Evolutionary conservation across 2,113 vertebrate genomes (phyloP).

Genomic region (Chrysochloris asiatica): DNA sequence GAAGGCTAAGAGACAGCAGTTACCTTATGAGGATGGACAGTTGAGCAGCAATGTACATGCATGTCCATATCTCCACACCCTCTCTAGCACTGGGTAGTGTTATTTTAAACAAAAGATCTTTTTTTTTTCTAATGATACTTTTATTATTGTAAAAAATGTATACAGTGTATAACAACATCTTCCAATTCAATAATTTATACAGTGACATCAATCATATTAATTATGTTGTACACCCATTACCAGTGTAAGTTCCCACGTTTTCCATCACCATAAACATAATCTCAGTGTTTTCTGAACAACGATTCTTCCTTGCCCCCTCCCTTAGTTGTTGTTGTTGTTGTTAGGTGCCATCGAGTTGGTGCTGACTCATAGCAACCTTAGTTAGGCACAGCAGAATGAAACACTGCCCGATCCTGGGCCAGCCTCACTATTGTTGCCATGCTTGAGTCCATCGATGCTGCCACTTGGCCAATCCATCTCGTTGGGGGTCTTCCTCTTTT

Average conservation of each 20-base stretch:
- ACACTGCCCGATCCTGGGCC: too few relatives aligned
- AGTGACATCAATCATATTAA: background rate
- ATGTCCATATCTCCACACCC: background rate
- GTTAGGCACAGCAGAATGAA: too few relatives aligned
- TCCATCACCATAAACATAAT: background rate
- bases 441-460: too few relatives aligned
- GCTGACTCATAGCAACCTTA: too few relatives aligned
- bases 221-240: background rate
- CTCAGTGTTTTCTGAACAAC: background rate
- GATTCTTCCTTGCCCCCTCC: background rate
- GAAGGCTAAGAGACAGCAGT: background rate
- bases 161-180: background rate
- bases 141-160: background rate
- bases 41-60: accelerated
- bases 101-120: background rate
- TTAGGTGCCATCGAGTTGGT: too few relatives aligned
- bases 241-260: background rate
- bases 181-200: background rate
- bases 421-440: too few relatives aligned
- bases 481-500: too few relatives aligned
- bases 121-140: background rate
- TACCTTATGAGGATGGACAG: background rate
- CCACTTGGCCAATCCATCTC: too few relatives aligned
- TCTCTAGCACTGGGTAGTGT: background rate
- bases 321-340: too few relatives aligned